Base-by-base conservation (phyloP, 2,888 invertebrate species). In the Cosmopolites sordidus region DNA sequence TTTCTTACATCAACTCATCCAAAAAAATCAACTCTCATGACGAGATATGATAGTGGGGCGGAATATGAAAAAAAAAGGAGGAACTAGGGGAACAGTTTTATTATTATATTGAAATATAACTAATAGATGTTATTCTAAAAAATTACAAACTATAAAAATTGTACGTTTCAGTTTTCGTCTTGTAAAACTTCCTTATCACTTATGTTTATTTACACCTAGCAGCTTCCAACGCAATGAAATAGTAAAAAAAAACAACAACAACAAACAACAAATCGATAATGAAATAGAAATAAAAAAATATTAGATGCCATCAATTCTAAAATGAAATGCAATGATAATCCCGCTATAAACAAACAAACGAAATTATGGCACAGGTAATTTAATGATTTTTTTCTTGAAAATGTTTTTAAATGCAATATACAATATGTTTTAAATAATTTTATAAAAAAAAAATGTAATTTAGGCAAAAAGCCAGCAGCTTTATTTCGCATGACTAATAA, bases 111-210 rank as follows among this genome's bases (percentile, higher is more conserved):
- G 47, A 48, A 48, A 53, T 33, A 48, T 53, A 53, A 53, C 48
- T 15, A 44, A 48, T 44, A 44, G 17, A 48, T 37, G 46, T 57
- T 58, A 59, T 54, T 56, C 56, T 60, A 57, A 59, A 60, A 60
- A 58, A 60, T 58, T 62, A 60, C 58, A 62, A 60, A 61, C 60
- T 60, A 61, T 60, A 60, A 54, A 54, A 60, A 56, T 62, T 62
- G 61, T 62, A 61, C 62, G 58, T 57, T 60, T 60, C 59, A 58
- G 62, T 60, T 46, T 59, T 55, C 39, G n/a, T 43, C 29, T 50
- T 12, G 38, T 42, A 48, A 42, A 41, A 40, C 22, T 41, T 45
- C 42, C 47, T 27, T 54, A 49, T 49, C 49, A 53, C 53, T 42
- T 43, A 47, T 51, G 33, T 33, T 4, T 33, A 33, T 12, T 17